Base-by-base conservation (phyloP, 2,113 vertebrate genomes). In the Leiothrix lutea region DNA sequence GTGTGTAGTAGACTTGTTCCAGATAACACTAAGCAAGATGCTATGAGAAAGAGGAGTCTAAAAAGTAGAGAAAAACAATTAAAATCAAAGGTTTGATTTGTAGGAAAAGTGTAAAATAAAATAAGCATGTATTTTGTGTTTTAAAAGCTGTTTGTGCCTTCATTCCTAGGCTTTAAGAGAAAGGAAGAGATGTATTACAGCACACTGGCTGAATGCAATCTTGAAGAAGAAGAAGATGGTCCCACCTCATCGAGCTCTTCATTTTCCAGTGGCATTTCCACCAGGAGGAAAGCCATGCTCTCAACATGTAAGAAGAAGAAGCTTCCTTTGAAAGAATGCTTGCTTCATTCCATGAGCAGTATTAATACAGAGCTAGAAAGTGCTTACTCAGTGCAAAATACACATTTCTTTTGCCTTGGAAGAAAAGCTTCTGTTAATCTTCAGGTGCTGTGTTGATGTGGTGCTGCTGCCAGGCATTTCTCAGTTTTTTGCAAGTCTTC, bases 231-330 rank as follows among this genome's bases (percentile, higher is more conserved):
- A 98, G 97, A 98, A 97, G 86, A 99, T 99, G 99, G 96, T 99
- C 47, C 99, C 99, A 18, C 99, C 99, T 24, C 98, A 99, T 89
- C 98, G 99, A 62, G 99, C 98, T 3, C 97, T 99, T 33, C 99
- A 99, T 94, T 98, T 99, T 89, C 99, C 99, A 3, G 99, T 99
- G 51, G 99, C 98, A 20, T 99, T 99, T 91, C 99, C 99, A 21
- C 99, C 99, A 1, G 99, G 99, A 91, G 99, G 99, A 69, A 99
- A 99, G 86, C 99, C 99, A 21, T 99, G 99, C 58, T 99, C 99
- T 24, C 99, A 99, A 80, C 99, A 99, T 3, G 99, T 99, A 98
- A 81, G 99, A 83, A 80, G 77, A 26, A 83, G 13, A 69, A 67
- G 24, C 26, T 91, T 54, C 9, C 38, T 77, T 92, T 1, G 7